Percentiles rank a stretch among this genome's conserved stretches.
Conservation (phyloP, 2,797 vertebrate genomes). For the Dendrocincla tyrannina region DNA sequence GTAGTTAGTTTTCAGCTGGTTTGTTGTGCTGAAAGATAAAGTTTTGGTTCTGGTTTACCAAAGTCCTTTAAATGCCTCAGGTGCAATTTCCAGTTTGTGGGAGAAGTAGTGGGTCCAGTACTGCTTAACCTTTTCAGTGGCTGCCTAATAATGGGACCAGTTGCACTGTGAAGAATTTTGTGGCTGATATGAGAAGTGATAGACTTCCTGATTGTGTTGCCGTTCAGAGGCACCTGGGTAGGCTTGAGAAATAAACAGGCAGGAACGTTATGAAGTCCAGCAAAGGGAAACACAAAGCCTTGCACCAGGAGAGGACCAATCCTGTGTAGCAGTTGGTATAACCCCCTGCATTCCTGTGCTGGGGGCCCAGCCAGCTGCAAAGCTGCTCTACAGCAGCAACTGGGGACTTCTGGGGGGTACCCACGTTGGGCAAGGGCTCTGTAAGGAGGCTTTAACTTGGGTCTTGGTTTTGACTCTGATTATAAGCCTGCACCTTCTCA, state of each 20-base stretch:
- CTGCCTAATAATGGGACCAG: neutral
- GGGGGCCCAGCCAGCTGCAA: neutral
- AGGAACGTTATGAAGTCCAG: neutral
- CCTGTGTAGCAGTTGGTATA: neutral
- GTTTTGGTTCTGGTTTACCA: neutral
- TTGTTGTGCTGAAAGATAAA: neutral
- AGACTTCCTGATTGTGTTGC: neutral
- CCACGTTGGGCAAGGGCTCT: rapidly evolving
- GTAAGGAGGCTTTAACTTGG: neutral
- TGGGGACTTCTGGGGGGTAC: rapidly evolving
- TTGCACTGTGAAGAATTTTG: neutral
- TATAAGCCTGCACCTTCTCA: neutral
- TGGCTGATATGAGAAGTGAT: neutral
- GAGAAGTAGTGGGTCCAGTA: neutral
- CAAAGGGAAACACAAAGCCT: neutral
- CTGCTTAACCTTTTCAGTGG: neutral
- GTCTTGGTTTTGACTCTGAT: neutral
- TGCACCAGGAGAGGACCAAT: neutral
- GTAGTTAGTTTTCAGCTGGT: neutral
- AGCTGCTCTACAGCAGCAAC: neutral
- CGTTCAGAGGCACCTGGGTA: neutral
- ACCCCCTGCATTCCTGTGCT: neutral
- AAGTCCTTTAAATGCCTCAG: neutral
- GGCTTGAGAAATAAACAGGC: neutral
- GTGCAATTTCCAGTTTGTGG: neutral